Evolutionary conservation across 2,113 vertebrate species (phyloP), one percentile per base, ranked within the genome.

Genomic region (Todiramphus saurophagus): DNA sequence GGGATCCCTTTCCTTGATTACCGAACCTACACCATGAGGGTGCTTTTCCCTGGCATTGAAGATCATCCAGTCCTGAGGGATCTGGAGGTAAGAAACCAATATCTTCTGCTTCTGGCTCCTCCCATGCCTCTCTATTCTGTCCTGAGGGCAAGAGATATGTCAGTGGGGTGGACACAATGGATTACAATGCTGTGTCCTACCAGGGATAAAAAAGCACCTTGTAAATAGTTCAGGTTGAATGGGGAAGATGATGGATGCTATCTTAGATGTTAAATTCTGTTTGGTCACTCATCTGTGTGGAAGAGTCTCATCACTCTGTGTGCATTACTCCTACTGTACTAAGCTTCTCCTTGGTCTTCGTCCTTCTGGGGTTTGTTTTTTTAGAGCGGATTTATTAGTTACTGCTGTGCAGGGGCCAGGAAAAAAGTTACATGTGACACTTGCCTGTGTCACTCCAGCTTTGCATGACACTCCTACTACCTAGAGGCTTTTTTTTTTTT

Each of bases 1-100:
- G 99, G 99, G 16, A 99, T 99, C 82, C 99, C 99, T 12, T 99
- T 99, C 97, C 98, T 99, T 2, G 99, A 99, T 93, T 99, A 99
- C 88, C 98, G 99, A 92, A 99, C 99, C 18, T 99, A 99, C 85
- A 99, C 99, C 12, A 99, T 99, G 99, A 98, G 99, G 66, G 99
- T 99, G 59, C 99, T 99, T 28, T 99, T 99, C 93, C 99, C 99
- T 20, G 99, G 99, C 33, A 99, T 99, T 24, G 99, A 99, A 96
- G 99, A 99, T 78, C 99, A 99, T 69, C 99, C 99, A 28, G 99
- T 99, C 18, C 98, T 99, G 46, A 98, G 99, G 92, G 99, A 99
- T 92, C 97, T 99, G 48, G 99, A 99, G 99, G 99, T 99, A 89
- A 96, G 96, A 89, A 13, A 58, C 11, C 27, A 48, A 31, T 5